Conservation (phyloP, 1,140 invertebrate species). For the Watersipora subatra region DNA sequence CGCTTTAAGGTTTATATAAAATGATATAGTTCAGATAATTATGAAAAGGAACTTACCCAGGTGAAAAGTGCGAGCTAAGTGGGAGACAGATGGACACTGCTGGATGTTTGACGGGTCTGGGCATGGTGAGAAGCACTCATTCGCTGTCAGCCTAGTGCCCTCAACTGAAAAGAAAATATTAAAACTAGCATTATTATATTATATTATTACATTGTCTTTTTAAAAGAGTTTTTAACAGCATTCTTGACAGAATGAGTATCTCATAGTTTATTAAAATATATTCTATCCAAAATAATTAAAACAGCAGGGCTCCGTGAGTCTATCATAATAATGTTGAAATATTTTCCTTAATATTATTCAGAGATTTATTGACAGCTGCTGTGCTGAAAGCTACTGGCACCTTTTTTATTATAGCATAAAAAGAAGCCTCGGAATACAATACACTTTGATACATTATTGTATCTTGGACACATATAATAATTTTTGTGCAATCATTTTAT, state of each 20-base stretch:
- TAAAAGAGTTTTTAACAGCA: not conserved
- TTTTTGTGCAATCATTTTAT: not conserved
- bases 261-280: not conserved
- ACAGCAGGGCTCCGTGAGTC: too few relatives aligned
- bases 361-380: too few relatives aligned
- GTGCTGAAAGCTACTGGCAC: too few relatives aligned
- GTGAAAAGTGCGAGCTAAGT: not conserved
- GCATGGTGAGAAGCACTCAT: not conserved
- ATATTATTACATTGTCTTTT: not conserved
- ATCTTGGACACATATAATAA: not conserved
- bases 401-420: not conserved
- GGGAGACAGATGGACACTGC: not conserved
- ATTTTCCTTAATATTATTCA: too few relatives aligned
- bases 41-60: too few relatives aligned
- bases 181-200: not conserved
- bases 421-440: not conserved
- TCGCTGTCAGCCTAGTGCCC: not conserved
- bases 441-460: not conserved
- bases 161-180: not conserved
- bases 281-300: not conserved
- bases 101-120: not conserved
- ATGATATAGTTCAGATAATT: too few relatives aligned
- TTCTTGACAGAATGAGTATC: not conserved
- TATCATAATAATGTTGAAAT: too few relatives aligned
- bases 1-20: too few relatives aligned